Evolutionary conservation across 2,113 vertebrate genomes (phyloP).

Genomic region (Indicator maculatus): DNA sequence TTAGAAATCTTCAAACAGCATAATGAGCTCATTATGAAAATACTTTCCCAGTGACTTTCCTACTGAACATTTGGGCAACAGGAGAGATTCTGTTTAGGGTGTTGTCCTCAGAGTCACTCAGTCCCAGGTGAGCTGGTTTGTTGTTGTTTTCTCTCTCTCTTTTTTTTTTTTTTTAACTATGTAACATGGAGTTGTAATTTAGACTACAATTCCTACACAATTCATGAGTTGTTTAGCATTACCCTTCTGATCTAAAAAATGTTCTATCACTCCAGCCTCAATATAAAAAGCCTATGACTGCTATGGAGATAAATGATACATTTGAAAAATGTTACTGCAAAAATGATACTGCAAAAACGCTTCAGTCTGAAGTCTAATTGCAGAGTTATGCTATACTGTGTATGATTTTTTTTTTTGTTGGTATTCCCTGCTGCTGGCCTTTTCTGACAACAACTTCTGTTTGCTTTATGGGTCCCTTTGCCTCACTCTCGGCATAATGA

Average conservation of each 20-base stretch:
- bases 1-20: background rate
- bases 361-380: background rate
- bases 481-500: background rate
- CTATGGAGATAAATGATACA: background rate
- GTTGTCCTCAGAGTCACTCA: background rate
- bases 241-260: background rate
- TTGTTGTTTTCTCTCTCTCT: too few relatives aligned
- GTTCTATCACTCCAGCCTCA: fast-evolving
- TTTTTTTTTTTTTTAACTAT: too few relatives aligned
- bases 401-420: background rate
- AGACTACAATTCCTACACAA: background rate
- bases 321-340: background rate
- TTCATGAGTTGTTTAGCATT: background rate
- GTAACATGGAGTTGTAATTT: background rate
- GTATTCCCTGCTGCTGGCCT: background rate
- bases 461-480: background rate
- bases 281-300: background rate
- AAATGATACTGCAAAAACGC: background rate
- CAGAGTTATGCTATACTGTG: fast-evolving
- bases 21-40: background rate
- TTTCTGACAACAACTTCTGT: background rate
- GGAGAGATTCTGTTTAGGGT: background rate
- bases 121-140: background rate
- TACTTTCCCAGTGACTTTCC: background rate
- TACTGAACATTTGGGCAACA: background rate